Evolutionary conservation across 2,888 invertebrate genomes (phyloP), one percentile per base, ranked within the genome.

Genomic region (Euplexia lucipara): DNA sequence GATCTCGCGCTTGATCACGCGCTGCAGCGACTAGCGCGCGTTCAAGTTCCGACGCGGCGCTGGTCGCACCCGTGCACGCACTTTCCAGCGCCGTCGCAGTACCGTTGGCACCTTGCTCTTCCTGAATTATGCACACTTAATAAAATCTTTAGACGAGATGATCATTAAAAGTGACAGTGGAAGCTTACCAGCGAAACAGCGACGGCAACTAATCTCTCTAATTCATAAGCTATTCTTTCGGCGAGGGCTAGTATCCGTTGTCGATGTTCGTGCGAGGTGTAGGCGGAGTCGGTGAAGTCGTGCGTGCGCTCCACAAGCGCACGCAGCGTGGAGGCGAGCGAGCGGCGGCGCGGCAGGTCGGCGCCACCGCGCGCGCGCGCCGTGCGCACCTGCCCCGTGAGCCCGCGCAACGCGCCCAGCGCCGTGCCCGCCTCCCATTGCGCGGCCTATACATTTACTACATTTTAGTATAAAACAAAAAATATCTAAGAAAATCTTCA

Each of bases 281-380:
- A 99, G 76, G 99, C 99, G 78, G 99, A 99, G 96, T 99, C 99
- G 57, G 99, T 99, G 95, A 99, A 99, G 95, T 99, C 99, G 96
- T 98, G 98, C 72, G 99, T 99, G 88, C 99, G 97, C 95, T 99
- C 99, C 73, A 99, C 97, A 67, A 99, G 97, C 75, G 98, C 97
- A 84, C 99, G 98, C 86, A 99, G 96, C 68, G 99, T 98, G 80
- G 97, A 95, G 30, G 98, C 97, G 58, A 99, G 96, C 75, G 98
- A 97, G 85, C 99, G 98, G 84, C 98, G 95, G 20, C 95, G 83
- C 0, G 88, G 84, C 83, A 95, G 96, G 78, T 97, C 96, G 5
- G 98, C 98, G 90, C 98, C 97, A n/a, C 95, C 93, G 1, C 95
- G 87, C 5, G 95, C 92, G 78, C 98, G 96, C 63, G 98, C 98